These are phyloP conservation scores for Tokudaia tokunoshimensis DNA, from an alignment of 2,797 vertebrate genomes.

Conservation along the genomic window DNA sequence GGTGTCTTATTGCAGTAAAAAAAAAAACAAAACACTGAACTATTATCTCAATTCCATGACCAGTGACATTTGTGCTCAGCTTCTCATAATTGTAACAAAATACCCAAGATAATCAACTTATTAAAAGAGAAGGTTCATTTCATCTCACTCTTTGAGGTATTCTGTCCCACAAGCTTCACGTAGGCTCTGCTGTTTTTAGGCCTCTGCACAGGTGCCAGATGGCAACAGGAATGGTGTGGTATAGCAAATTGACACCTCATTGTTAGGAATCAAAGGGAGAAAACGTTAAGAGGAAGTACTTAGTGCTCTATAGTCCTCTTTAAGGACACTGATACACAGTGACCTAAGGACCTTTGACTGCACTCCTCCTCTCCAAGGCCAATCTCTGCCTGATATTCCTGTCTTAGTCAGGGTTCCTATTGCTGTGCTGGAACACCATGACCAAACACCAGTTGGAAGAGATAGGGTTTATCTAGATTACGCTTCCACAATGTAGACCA, in stretches of 20 bases:
- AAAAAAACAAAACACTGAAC: conserved; percentile 21
- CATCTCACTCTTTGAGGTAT: neutral
- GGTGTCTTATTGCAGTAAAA: neutral
- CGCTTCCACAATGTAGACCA: neutral
- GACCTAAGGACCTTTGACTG: too few relatives aligned
- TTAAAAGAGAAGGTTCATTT: neutral
- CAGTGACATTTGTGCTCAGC: neutral
- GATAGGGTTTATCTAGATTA: neutral
- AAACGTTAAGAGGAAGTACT: neutral
- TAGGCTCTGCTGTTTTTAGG: neutral
- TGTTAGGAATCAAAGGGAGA: neutral
- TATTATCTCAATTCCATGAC: neutral
- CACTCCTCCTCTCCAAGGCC: neutral
- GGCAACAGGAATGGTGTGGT: neutral
- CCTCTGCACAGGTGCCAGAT: too few relatives aligned
- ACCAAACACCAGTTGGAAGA: neutral
- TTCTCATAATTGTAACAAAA: neutral
- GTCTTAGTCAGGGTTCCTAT: neutral
- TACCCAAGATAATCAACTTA: neutral
- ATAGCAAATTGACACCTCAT: neutral
- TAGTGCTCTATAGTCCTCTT: neutral
- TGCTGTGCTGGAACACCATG: neutral
- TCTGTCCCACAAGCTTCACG: neutral
- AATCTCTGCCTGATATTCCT: too few relatives aligned
- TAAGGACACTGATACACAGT: too few relatives aligned